Base-by-base conservation (phyloP, 2,888 invertebrate genomes). In the Patella depressa region DNA sequence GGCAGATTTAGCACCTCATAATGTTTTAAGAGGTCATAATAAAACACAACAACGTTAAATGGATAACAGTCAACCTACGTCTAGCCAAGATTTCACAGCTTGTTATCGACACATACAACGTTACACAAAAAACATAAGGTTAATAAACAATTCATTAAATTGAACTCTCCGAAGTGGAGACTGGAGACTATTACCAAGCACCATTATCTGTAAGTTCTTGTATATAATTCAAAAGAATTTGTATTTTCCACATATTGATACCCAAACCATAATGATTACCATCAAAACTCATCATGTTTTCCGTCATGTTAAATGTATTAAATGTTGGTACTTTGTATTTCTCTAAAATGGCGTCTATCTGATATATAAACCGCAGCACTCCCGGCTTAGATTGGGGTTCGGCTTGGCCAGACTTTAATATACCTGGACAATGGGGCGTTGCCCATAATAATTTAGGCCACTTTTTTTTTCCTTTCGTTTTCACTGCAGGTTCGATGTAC, bases 221-320 rank as follows among this genome's bases (percentile, higher is more conserved):
- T 24, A 82, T 72, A 54, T 80, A 78, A 29, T 80, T 77, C 9
- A 80, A 65, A n/a, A 81, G 29, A 70, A 80, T 70, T 53, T 76
- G 74, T 19, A 73, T 77, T 70, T 80, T 82, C 53, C 78, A 65
- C n/a, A 72, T 53, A 71, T 82, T 82, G n/a, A 78, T 70, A 5
- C 82, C 82, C 19, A 75, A 19, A 11, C 81, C 80, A 45, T 79
- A 81, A 69, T 81, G 81, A 17, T 75, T 70, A 17, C 81, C 81
- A 72, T 77, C 81, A 53, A 80, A 80, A 54, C 81, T 81, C 76
- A 75, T 80, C n/a, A 79, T 65, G 17, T 78, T 79, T 5, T 80
- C 77, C 0, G 82, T 82, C 72, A 82, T 74, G 29, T 79, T 72
- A 57, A 71, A 80, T 12, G 78, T 77, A 69, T 82, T 78, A 45